A percentile compares a stretch with the other conserved stretches of the same genome.
Conservation (phyloP, 2,888 invertebrate species). For the Adineta ricciae region DNA sequence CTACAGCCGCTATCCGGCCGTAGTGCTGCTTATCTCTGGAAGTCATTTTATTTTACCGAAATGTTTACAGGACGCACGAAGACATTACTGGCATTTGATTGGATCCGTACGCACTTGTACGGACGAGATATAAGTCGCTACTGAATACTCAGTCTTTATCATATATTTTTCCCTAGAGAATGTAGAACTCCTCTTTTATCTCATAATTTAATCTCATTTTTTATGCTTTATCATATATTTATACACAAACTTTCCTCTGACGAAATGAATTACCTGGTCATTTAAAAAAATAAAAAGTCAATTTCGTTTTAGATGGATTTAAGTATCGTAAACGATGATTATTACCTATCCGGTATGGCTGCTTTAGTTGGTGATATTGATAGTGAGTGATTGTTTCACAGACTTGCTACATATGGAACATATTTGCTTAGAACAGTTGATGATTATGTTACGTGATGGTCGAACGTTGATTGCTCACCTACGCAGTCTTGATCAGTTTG, state of each 20-base stretch:
- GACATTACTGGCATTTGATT: constrained; percentile 1
- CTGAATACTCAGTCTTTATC: neutral
- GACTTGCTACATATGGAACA: neutral
- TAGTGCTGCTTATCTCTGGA: neutral
- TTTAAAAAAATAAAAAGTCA: too few relatives aligned
- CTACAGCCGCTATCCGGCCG: constrained; percentile 1
- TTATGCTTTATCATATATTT: too few relatives aligned
- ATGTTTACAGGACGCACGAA: neutral
- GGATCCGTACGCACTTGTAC: neutral
- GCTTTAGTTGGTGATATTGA: constrained; percentile 73
- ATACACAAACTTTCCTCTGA: too few relatives aligned
- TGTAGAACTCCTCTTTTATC: neutral
- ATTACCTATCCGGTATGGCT: constrained; percentile 66
- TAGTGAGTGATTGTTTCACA: constrained; percentile 43
- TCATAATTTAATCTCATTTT: too few relatives aligned
- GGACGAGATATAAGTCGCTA: constrained; percentile 10
- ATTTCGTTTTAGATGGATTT: neutral
- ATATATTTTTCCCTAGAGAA: neutral
- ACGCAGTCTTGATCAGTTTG: constrained; percentile 89
- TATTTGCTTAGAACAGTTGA: constrained; percentile 66
- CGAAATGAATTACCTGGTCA: too few relatives aligned
- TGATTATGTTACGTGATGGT: constrained; percentile 89
- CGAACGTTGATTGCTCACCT: constrained; percentile 86
- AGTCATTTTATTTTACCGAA: constrained; percentile 17
- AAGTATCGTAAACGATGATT: constrained; percentile 36